Evolutionary conservation across 1,140 invertebrate genomes (phyloP), one percentile per base, ranked within the genome.

Genomic region (Tetramorium parvispinum): DNA sequence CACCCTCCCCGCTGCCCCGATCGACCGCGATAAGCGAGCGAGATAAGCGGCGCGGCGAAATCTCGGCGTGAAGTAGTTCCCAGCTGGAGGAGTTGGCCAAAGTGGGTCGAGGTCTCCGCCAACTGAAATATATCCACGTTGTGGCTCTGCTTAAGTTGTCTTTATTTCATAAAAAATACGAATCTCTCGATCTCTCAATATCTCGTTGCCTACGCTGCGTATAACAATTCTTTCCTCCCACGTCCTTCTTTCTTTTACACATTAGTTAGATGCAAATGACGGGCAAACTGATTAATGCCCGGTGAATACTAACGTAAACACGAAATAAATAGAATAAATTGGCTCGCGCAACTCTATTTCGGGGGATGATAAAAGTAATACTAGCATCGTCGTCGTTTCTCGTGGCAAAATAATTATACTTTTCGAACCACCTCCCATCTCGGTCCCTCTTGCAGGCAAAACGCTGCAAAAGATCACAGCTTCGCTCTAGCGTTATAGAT

Each of bases 161-260:
- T 93, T 93, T 93, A 92, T 92, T 93, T 46, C 91, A 93, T 92
- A 93, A 93, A 93, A 82, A 93, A 93, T 93, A 93, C 90, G 92
- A 93, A 93, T 92, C 90, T 91, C 83, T 91, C 85, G 85, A 32
- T 32, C 88, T 86, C 82, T 92, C 65, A 85, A 87, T 91, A 85
- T 91, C 49, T 81, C 89, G 87, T 90, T 88, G 78, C 85, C 89
- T 93, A 93, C 81, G 90, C 68, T 91, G 61, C 85, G 85, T 92
- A 92, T 92, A 92, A 93, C 91, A 92, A 92, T 77, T 87, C 66
- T 65, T 27, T 81, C 21, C 68, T 86, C 79, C 66, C 46, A 0
- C 46, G 5, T n/a, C 32, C 66, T 86, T 37, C 70, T 87, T 73
- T 71, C 37, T 76, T 88, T 85, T 87, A 87, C 87, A 88, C 77